Conservation (phyloP, 2,113 vertebrate genomes). For the Prinia subflava region DNA sequence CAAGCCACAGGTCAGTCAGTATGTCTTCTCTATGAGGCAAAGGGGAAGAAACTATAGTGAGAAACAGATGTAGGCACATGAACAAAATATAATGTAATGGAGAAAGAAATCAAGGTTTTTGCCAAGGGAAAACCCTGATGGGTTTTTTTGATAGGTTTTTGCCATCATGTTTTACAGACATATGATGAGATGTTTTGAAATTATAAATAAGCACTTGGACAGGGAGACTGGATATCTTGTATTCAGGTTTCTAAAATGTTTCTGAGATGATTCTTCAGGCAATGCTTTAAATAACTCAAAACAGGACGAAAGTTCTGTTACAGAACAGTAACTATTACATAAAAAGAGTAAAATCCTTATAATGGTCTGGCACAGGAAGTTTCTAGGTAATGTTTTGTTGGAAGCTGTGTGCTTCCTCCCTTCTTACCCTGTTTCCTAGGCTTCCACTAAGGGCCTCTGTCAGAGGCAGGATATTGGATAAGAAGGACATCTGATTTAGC, state of each 20-base stretch:
- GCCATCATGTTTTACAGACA: too few species aligned
- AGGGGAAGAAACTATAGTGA: not conserved
- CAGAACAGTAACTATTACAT: not conserved
- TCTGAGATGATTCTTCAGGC: not conserved
- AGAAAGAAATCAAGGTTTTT: not conserved
- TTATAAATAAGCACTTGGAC: not conserved
- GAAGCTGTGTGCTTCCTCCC: conserved; percentile 3
- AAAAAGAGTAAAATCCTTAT: not conserved
- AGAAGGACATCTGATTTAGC: conserved; percentile 16
- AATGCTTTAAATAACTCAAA: not conserved
- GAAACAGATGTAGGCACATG: not conserved
- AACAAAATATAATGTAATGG: not conserved
- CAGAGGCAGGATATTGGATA: conserved; percentile 18
- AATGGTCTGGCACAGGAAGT: conserved; percentile 24
- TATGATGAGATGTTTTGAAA: not conserved
- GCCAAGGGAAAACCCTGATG: too few species aligned
- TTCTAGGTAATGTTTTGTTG: conserved; percentile 23
- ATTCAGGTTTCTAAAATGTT: not conserved
- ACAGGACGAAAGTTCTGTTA: not conserved
- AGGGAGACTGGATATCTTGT: not conserved
- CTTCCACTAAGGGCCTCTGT: not conserved
- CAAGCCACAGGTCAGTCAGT: not conserved
- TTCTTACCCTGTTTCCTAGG: conserved; percentile 12
- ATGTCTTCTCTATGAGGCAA: not conserved
- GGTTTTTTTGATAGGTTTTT: too few species aligned